These are phyloP conservation scores for Andrena minutula DNA, from an alignment of 2,888 invertebrate genomes.

Conservation along the genomic window DNA sequence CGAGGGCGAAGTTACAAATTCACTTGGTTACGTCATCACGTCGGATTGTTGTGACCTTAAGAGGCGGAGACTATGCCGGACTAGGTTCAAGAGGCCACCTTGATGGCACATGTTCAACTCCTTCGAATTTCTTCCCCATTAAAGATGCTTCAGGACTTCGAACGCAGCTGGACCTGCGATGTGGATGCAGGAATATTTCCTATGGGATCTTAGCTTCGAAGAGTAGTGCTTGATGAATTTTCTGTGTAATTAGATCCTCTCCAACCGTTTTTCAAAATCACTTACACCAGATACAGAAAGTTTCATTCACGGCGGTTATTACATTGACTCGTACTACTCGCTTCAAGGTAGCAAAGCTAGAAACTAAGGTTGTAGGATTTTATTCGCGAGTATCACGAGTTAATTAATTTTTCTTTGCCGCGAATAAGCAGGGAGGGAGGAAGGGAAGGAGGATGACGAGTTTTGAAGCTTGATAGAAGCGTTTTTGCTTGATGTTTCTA, in stretches of 20 bases:
- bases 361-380: not conserved
- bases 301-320: constrained; percentile 14
- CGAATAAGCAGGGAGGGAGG: constrained; percentile 2
- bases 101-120: not conserved
- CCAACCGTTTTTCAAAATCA: no score
- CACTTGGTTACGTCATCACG: constrained; percentile 74
- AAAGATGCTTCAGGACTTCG: no score
- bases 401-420: constrained; percentile 40
- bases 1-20: constrained; percentile 73
- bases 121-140: not conserved
- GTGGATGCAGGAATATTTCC: no score
- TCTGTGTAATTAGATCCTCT: no score
- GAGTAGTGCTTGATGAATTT: no score
- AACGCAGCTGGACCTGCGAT: no score
- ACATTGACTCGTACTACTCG: constrained; percentile 16
- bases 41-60: constrained; percentile 70
- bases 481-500: constrained; percentile 40
- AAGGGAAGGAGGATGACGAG: constrained; percentile 31
- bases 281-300: no score
- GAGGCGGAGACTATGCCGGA: constrained; percentile 34
- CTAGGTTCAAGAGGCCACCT: not conserved
- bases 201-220: no score
- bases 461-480: constrained; percentile 40
- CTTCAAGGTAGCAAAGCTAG: not conserved
- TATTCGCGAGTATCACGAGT: not conserved